Percentiles rank a stretch among this genome's conserved stretches.
These are phyloP conservation scores for Thermophis baileyi DNA, from an alignment of 2,113 vertebrate genomes.

Conservation along the genomic window DNA sequence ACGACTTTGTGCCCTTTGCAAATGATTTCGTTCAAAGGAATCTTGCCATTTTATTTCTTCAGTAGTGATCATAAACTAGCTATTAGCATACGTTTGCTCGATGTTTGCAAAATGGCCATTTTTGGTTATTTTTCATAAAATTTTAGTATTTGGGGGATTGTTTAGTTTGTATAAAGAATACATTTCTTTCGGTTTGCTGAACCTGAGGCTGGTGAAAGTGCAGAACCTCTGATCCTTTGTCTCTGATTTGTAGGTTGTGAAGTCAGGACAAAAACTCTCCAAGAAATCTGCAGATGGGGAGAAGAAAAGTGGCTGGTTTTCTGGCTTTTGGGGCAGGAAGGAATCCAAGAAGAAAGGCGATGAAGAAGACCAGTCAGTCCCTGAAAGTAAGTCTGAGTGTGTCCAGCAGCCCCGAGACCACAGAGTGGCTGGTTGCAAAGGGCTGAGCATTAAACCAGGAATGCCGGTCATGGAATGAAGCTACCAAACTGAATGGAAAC, in stretches of 20 bases:
- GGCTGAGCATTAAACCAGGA: background rate
- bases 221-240: rapidly evolving
- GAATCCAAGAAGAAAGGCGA: constrained; percentile 83
- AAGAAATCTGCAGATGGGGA: constrained; percentile 79
- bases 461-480: background rate
- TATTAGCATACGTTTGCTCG: background rate
- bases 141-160: background rate
- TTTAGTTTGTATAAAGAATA: background rate
- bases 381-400: constrained; percentile 72
- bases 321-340: constrained; percentile 82
- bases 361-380: constrained; percentile 70
- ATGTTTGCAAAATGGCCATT: background rate
- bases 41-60: background rate
- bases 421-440: background rate
- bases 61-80: background rate
- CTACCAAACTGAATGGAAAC: background rate
- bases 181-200: background rate
- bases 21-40: background rate
- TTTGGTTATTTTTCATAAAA: background rate
- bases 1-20: background rate
- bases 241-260: constrained; percentile 75
- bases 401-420: background rate
- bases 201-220: background rate
- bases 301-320: constrained; percentile 85
- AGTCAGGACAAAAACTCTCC: constrained; percentile 86